These are phyloP conservation scores for Zootermopsis nevadensis DNA, from an alignment of 2,888 invertebrate genomes.

Conservation along the genomic window DNA sequence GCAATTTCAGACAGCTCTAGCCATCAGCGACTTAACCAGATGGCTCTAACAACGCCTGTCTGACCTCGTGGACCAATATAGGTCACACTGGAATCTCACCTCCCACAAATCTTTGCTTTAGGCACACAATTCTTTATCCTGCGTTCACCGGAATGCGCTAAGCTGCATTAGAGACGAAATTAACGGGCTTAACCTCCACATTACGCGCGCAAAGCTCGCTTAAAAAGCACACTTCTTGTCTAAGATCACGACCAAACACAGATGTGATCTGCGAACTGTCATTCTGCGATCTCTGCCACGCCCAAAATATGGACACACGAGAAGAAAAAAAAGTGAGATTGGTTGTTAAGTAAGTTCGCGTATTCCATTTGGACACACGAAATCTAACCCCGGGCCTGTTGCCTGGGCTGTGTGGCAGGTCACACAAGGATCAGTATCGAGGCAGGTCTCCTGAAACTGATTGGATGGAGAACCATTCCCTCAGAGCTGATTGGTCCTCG, in stretches of 20 bases:
- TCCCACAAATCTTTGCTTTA: too few relatives aligned
- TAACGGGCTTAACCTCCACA: too few relatives aligned
- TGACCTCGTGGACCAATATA: too few relatives aligned
- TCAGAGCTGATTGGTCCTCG: neutral
- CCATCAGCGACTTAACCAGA: too few relatives aligned
- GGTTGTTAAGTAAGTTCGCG: neutral
- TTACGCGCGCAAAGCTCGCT: too few relatives aligned
- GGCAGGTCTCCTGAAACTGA: neutral
- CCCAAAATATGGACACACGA: neutral
- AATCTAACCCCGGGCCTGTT: constrained; percentile 3
- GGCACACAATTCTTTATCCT: too few relatives aligned
- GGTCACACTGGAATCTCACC: too few relatives aligned
- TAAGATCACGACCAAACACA: neutral
- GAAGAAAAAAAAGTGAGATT: neutral
- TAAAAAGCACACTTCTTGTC: too few relatives aligned
- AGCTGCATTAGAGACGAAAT: too few relatives aligned
- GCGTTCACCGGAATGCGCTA: too few relatives aligned
- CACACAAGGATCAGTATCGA: neutral
- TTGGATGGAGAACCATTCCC: constrained; percentile 13
- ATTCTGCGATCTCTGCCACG: neutral
- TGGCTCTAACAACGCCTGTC: too few relatives aligned
- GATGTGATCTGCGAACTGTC: neutral
- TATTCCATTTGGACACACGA: neutral
- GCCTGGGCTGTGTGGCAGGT: constrained; percentile 13
- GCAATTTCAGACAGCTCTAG: too few relatives aligned